A percentile compares a stretch with the other conserved stretches of the same genome.
These are phyloP conservation scores for Trissolcus brochymenae DNA, from an alignment of 2,888 invertebrate genomes.

Conservation along the genomic window DNA sequence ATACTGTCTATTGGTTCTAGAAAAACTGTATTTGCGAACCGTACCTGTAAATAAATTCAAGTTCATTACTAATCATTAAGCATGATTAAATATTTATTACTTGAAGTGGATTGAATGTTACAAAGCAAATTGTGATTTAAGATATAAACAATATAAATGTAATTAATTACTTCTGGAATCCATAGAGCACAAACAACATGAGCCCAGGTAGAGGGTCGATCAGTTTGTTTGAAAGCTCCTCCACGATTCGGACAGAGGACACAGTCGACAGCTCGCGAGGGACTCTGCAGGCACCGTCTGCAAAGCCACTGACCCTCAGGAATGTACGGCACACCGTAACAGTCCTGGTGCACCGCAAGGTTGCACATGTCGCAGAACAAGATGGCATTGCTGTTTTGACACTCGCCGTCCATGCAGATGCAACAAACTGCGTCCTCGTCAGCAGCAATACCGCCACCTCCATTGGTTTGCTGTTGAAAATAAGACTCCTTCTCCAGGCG, in stretches of 20 bases:
- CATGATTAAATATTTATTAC: too few relatives aligned
- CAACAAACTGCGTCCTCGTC: conserved; percentile 99
- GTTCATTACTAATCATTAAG: too few relatives aligned
- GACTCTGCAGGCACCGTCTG: conserved; percentile 95
- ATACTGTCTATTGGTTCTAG: conserved; percentile 99
- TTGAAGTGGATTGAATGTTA: too few relatives aligned
- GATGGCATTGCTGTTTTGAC: conserved; percentile 98
- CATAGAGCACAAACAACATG: conserved; percentile 99
- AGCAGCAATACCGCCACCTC: conserved; percentile 84
- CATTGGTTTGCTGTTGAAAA: conserved; percentile 87
- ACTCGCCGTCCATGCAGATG: conserved; percentile 99
- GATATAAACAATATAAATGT: background rate
- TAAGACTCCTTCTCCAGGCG: conserved; percentile 98
- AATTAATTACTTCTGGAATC: conserved; percentile 90
- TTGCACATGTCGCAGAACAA: conserved; percentile 99
- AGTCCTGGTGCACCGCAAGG: conserved; percentile 98
- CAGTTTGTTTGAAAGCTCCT: conserved; percentile 99
- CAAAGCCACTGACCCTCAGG: conserved; percentile 99
- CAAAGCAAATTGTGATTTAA: background rate
- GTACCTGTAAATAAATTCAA: conserved; percentile 77
- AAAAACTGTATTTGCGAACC: conserved; percentile 98
- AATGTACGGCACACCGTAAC: conserved; percentile 98
- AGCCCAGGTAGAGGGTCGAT: conserved; percentile 93
- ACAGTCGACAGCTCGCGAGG: conserved; percentile 96
- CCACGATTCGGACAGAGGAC: conserved; percentile 98